Evolutionary conservation across 1,140 invertebrate species (phyloP), one percentile per base, ranked within the genome.

Genomic region (Pseudachorutes palmiensis): DNA sequence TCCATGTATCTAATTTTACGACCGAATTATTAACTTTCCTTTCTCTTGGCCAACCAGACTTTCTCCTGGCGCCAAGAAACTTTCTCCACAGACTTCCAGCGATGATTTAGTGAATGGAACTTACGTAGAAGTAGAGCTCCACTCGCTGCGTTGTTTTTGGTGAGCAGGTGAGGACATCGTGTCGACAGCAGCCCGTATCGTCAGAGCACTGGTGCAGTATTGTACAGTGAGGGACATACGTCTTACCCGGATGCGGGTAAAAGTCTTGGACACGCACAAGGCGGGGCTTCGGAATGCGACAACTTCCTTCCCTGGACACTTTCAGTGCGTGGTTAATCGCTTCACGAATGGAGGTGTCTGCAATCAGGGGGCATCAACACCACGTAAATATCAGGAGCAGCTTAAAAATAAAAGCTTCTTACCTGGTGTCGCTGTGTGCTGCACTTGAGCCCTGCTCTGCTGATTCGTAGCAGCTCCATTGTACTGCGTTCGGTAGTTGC

Each of bases 151-250:
- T 81, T 1, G 79, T 79, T 75, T 87, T 88, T 1, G 87, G 83
- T 29, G 82, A 83, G 75, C 88, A 90, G 28, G 83, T 84, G 57
- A 83, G 78, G 2, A 78, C 76, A 66, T 85, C 82, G 19, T 80
- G 80, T 29, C 76, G 77, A 75, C 88, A 90, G 76, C 88, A 90
- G 65, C 88, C 88, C 12, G 85, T 87, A 75, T 88, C 86, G 73
- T 88, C 87, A n/a, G 84, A 83, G 74, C 88, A 90, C 66, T 85
- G 82, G 75, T 89, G 85, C 48, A 90, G 75, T 24, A 88, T 82
- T 2, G 86, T 88, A 75, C 88, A 89, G 66, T 86, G 84, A 28
- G 88, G 88, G 62, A 82, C 78, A 78, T 90, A 90, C 28, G 80
- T 82, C 73, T 85, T 88, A n/a, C 83, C 82, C 0, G 85, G 78